Base-by-base conservation (phyloP, 2,797 vertebrate genomes). In the Enteromius viviparus region DNA sequence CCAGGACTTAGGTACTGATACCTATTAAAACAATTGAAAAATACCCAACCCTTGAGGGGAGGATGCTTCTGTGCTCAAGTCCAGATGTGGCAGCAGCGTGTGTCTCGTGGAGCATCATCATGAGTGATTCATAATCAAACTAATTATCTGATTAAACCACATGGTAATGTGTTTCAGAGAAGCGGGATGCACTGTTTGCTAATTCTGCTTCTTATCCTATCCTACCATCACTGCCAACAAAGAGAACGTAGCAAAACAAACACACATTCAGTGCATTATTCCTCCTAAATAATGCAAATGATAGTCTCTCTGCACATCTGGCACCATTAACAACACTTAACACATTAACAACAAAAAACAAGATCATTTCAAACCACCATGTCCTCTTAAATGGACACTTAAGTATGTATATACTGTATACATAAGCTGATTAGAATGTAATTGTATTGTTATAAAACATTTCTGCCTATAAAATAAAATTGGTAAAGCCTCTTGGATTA, bases 61-160 rank as follows among this genome's bases (percentile, higher is more conserved):
- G 84, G n/a, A 45, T 37, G 64, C 21, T 74, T 72, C 55, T 72
- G 11, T 32, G 21, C 53, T 84, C 58, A 32, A 21, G 1, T 66
- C 26, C 47, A 84, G 85, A 83, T 84, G 87, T 12, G 79, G 70
- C 85, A 84, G 85, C 81, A 86, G 86, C 83, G 47, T 58, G 75
- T 71, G 64, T 23, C n/a, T 53, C 53, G 53, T 42, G 21, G 26
- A 26, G 51, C 51, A 65, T 29, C 47, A 55, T 2, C 51, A 47
- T 19, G 34, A 78, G 62, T 12, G 72, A 76, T 83, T 72, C 17
- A 55, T 75, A 85, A 91, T 88, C 49, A 86, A 81, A 81, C 55
- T 88, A 91, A 93, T 92, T 92, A 92, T 81, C 88, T 89, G 89
- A 92, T 92, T 88, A 90, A 90, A 93, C 89, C 90, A 66, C 85